Evolutionary conservation across 2,797 vertebrate species (phyloP).

Genomic region (Malurus splendens): DNA sequence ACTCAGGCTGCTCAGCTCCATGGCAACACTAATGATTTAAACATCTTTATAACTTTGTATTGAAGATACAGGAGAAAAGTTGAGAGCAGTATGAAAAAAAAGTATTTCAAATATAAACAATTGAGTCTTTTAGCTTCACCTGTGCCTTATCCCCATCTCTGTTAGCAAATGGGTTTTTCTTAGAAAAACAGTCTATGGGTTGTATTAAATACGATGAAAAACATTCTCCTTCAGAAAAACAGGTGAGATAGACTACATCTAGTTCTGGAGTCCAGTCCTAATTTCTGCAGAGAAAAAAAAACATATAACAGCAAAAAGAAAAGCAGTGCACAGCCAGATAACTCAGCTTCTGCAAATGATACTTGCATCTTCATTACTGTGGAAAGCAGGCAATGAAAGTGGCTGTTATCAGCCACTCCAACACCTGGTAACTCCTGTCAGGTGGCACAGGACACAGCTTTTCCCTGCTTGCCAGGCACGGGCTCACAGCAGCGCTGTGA

Average conservation of each 20-base stretch:
- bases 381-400: neutral
- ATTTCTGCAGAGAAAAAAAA: neutral
- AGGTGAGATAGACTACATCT: neutral
- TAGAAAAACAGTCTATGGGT: neutral
- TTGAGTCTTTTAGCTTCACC: neutral
- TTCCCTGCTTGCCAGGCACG: neutral
- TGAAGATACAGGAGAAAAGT: neutral
- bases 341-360: neutral
- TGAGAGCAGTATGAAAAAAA: neutral
- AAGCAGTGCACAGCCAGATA: neutral
- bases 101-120: neutral
- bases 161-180: neutral
- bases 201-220: neutral
- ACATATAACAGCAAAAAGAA: neutral
- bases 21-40: slow-evolving; percentile 16
- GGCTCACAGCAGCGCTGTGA: neutral
- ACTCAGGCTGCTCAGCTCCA: neutral
- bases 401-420: slow-evolving; percentile 12
- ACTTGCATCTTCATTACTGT: neutral
- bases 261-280: neutral
- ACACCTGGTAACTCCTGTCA: neutral
- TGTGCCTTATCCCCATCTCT: neutral
- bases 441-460: neutral
- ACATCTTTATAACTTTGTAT: neutral
- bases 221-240: neutral